Base-by-base conservation (phyloP, 2,797 vertebrate genomes). In the Mustela erminea region DNA sequence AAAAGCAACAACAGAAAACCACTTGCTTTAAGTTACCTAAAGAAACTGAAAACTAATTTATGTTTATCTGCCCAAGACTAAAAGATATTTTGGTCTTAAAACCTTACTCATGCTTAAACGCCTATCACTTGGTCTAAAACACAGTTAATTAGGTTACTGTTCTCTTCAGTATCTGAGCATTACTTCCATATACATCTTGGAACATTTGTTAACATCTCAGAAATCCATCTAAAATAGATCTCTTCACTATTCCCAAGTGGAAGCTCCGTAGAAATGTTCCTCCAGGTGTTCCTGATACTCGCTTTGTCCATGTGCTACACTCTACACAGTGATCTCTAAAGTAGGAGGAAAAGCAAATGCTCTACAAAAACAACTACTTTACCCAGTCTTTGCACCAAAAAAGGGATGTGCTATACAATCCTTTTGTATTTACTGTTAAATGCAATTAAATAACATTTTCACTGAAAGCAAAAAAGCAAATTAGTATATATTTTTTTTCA, bases 401-500 rank as follows among this genome's bases (percentile, higher is more conserved):
- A 84, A 49, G 43, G 78, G n/a, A 38, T 15, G 11, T 64, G 9
- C 41, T 35, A 66, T 21, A 89, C 10, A 64, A 62, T 38, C 20
- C 54, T 82, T 81, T 35, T 35, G 11, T 52, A 89, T 75, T 56
- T 56, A 68, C 56, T 87, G 46, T 35, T 78, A 81, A 91, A 54
- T 54, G 64, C 12, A 94, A 96, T 60, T 90, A 93, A 82, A 32
- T 62, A 90, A 68, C 12, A 85, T 21, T 83, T 97, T 64, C 9
- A 60, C 20, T 72, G 54, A 90, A 58, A 92, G 70, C 3, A 93
- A 87, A 95, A 62, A 78, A 41, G 32, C 23, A 78, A 91, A 74
- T 41, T 77, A 68, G 29, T 32, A 23, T 32, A 23, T 64, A 56
- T 77, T 77, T 54, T 17, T 95, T 87, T 41, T 10, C 23, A 94